Evolutionary conservation across 2,888 invertebrate genomes (phyloP).

Genomic region (Meandrusa payeni): DNA sequence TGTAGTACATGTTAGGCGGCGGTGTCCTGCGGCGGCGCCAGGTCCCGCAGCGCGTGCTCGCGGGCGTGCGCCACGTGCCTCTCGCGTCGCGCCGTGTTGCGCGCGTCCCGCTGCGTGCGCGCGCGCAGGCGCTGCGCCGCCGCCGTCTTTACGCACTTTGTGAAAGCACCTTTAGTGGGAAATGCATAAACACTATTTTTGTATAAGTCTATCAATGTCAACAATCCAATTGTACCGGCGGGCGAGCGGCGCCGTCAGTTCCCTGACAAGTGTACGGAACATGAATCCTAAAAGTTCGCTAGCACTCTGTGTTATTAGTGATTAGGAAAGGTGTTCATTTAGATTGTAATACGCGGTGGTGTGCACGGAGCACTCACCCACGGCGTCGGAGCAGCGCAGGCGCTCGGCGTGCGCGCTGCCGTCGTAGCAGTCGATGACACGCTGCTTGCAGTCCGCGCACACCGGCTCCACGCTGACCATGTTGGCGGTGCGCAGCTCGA

Average conservation of each 20-base stretch:
- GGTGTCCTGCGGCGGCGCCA: constrained; percentile 22
- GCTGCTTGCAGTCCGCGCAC: constrained; percentile 50
- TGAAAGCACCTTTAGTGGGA: constrained; percentile 47
- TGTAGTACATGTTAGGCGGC: too few species aligned
- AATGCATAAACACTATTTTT: too few species aligned
- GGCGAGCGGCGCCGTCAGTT: too few species aligned
- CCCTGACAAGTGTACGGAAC: too few species aligned
- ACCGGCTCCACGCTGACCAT: constrained; percentile 58
- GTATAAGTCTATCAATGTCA: not conserved
- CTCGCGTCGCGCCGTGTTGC: constrained; percentile 49
- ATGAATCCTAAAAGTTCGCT: too few species aligned
- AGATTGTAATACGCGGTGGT: too few species aligned
- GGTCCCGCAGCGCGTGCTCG: constrained; percentile 48
- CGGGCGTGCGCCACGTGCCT: constrained; percentile 56
- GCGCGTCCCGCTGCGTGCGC: constrained; percentile 51
- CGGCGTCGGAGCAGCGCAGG: constrained; percentile 35
- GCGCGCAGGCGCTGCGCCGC: constrained; percentile 46
- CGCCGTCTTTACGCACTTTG: constrained; percentile 55
- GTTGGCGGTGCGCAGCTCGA: constrained; percentile 58
- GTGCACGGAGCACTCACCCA: too few species aligned
- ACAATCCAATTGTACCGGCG: not conserved
- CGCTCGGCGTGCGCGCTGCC: constrained; percentile 13
- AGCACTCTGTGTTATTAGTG: too few species aligned
- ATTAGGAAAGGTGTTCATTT: too few species aligned
- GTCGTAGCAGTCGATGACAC: constrained; percentile 58